Evolutionary conservation across 37 sponge, comb jelly and placozoan genomes (phyloP), one percentile per base, ranked within the genome.

Genomic region (Cladorhizidae sp.): DNA sequence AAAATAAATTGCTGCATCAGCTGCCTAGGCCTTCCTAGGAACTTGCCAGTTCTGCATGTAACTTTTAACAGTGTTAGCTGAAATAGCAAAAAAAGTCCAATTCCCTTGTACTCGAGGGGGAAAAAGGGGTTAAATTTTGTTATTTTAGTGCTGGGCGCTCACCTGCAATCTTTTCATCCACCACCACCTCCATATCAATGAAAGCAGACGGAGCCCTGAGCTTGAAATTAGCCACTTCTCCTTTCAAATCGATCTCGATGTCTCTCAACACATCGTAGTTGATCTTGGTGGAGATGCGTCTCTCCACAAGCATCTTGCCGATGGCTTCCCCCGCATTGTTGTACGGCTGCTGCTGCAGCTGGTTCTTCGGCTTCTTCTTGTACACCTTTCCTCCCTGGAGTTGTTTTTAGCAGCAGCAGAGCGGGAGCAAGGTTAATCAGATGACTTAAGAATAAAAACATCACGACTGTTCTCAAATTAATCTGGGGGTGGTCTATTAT

Each of bases 301-400:
- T 98, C 85, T 94, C 98, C 41, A 92, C 91, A 2, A 98, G 84
- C 96, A 98, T 95, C 74, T 80, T 90, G 80, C 95, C 91, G 42
- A 93, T 98, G 63, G 98, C 98, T 51, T 98, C 98, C 3, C 96
- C 98, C 22, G 95, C 96, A 28, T 90, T 78, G 41, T 51, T 88
- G 40, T 87, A 77, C n/a, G 91, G 57, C 36, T 71, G 78, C 59
- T 72, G 49, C 33, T 81, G 63, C 31, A 77, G 45, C 20, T 32
- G 26, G 17, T 50, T 52, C 20, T 28, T 80, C 25, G 33, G 23
- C n/a, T 82, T 70, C 58, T 74, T 76, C 67, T 31, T 20, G 11
- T 25, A n/a, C 17, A 54, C 31, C 14, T n/a, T 25, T 17, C 51
- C 14, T 36, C 41, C 63, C 70, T 79, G 70, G 15, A 33, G 3